phyloP scores from a whole-genome alignment of 2,113 vertebrate species.

The Rhynchopsitta pachyrhyncha region DNA sequence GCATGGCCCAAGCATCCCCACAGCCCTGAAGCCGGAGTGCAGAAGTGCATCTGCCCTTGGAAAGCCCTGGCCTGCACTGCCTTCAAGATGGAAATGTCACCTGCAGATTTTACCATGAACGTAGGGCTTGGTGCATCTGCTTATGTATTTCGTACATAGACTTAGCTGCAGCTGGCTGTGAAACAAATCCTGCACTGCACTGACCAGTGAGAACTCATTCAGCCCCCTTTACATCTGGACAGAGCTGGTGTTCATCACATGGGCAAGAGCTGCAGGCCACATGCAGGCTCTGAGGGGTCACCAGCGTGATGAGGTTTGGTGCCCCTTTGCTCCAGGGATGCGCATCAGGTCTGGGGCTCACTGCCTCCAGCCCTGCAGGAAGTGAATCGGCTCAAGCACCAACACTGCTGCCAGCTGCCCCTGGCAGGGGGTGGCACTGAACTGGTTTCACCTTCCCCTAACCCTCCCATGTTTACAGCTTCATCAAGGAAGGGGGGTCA shows the following conservation, averaged over 20 bases:
- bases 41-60: background rate
- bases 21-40: accelerated
- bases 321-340: background rate
- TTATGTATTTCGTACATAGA: background rate
- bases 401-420: background rate
- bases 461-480: background rate
- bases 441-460: background rate
- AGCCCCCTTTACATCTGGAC: background rate
- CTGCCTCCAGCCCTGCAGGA: background rate
- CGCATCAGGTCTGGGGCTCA: accelerated
- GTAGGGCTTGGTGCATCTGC: too few species aligned
- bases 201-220: accelerated
- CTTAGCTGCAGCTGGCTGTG: background rate
- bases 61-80: accelerated
- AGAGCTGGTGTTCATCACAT: background rate
- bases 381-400: background rate
- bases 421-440: background rate
- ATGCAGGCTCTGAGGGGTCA: background rate
- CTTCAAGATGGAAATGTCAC: background rate
- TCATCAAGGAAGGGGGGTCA: background rate
- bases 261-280: background rate
- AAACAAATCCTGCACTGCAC: accelerated
- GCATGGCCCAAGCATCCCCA: accelerated
- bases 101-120: background rate
- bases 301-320: accelerated